phyloP scores from a whole-genome alignment of 1,140 invertebrate species.

The Solenopsis fugax region DNA sequence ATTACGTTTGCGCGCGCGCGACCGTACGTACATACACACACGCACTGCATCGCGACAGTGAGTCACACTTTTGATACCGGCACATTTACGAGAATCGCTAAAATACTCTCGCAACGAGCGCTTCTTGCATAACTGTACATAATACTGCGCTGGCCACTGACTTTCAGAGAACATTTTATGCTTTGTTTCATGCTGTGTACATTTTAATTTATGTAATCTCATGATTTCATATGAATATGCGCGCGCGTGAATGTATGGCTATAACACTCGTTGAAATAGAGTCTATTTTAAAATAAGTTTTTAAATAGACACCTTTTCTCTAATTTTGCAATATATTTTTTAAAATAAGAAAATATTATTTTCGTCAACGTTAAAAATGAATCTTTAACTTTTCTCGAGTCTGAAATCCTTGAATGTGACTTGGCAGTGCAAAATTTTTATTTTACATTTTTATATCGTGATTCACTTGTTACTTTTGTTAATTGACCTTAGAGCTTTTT shows the following conservation, averaged over 20 bases:
- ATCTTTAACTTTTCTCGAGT: background rate
- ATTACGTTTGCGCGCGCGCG: background rate
- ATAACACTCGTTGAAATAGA: background rate
- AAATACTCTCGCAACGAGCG: constrained; percentile 2
- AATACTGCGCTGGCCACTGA: background rate
- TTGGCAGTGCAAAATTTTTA: background rate
- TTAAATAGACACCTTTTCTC: background rate
- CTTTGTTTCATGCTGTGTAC: background rate
- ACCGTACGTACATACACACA: background rate
- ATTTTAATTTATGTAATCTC: background rate
- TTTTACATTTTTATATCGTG: constrained; percentile 26
- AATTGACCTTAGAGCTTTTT: constrained; percentile 3
- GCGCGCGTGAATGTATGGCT: background rate
- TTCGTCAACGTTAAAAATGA: background rate
- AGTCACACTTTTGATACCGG: constrained; percentile 51
- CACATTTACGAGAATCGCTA: constrained; percentile 32
- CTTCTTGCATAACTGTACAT: constrained; percentile 33
- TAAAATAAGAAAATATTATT: background rate
- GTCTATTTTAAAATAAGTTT: background rate
- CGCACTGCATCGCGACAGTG: constrained; percentile 16
- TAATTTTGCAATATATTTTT: background rate
- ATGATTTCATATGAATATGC: background rate
- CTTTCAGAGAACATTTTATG: background rate
- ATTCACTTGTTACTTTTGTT: constrained; percentile 15
- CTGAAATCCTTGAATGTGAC: background rate